These are phyloP conservation scores for Hemibagrus wyckioides DNA, from an alignment of 2,113 vertebrate species.

Conservation along the genomic window DNA sequence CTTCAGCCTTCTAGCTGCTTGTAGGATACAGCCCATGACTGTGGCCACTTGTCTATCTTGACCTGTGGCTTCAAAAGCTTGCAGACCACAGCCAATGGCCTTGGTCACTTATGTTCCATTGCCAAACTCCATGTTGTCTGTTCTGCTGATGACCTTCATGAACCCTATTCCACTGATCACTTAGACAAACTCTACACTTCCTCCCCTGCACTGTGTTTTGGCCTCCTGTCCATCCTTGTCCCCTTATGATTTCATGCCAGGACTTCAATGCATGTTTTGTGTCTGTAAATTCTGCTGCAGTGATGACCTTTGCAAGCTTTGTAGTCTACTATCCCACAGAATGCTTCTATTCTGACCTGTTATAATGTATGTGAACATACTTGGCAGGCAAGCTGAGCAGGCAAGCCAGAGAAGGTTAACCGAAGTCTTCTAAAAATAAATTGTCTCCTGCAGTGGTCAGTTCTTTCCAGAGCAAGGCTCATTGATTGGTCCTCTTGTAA, in stretches of 20 bases:
- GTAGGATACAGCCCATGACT: background rate
- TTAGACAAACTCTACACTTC: background rate
- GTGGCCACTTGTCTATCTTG: no score
- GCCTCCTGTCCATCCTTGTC: background rate
- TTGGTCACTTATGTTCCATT: background rate
- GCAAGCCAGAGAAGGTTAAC: background rate
- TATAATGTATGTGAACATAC: background rate
- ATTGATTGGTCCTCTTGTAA: background rate
- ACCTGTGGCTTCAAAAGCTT: no score
- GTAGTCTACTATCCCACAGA: background rate
- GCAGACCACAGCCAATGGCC: no score
- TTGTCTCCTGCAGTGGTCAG: background rate
- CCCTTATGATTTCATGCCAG: background rate
- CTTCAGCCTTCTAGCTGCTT: background rate
- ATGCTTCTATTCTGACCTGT: background rate
- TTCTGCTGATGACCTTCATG: background rate
- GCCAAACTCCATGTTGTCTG: background rate
- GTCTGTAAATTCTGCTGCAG: background rate
- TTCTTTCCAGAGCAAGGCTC: background rate
- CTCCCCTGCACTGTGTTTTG: background rate
- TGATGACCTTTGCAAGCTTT: background rate
- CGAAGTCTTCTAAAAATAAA: background rate
- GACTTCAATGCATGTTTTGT: background rate
- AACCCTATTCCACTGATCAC: background rate
- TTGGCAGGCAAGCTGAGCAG: background rate